Percentiles rank a stretch among this genome's conserved stretches.
Evolutionary conservation across 2,797 vertebrate genomes (phyloP).

Genomic region (Anguilla pacifica): DNA sequence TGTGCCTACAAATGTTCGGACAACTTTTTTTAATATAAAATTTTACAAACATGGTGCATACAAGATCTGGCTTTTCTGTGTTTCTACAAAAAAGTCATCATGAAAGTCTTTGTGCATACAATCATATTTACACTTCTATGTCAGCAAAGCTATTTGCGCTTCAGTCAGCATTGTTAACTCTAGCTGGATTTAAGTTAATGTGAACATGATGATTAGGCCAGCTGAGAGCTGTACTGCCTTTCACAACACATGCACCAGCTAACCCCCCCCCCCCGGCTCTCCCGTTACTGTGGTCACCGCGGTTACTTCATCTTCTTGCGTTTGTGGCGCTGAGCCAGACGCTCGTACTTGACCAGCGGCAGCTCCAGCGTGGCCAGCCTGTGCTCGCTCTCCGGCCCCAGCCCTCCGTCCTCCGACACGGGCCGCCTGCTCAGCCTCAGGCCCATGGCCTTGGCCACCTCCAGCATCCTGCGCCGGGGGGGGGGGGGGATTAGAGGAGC

Average conservation of each 20-base stretch:
- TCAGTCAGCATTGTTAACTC: not conserved
- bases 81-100: not conserved
- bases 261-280: not conserved
- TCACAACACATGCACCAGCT: not conserved
- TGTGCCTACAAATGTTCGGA: not conserved
- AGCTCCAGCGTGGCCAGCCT: slow-evolving; percentile 76
- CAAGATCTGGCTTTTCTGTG: not conserved
- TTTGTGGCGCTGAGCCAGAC: slow-evolving; percentile 59
- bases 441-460: slow-evolving; percentile 88
- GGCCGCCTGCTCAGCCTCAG: slow-evolving; percentile 75
- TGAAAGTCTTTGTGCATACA: not conserved
- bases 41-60: not conserved
- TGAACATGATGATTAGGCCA: not conserved
- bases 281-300: not conserved
- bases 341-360: slow-evolving; percentile 77
- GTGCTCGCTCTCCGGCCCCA: slow-evolving; percentile 63
- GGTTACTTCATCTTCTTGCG: slow-evolving; percentile 76
- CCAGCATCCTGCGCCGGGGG: slow-evolving; percentile 77
- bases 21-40: not conserved
- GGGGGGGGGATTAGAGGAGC: not conserved
- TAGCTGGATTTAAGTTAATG: not conserved
- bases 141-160: not conserved
- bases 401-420: slow-evolving; percentile 32
- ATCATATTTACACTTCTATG: not conserved
- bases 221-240: not conserved